Evolutionary conservation across 2,888 invertebrate genomes (phyloP), one percentile per base, ranked within the genome.

Genomic region (Lysandra bellargus): DNA sequence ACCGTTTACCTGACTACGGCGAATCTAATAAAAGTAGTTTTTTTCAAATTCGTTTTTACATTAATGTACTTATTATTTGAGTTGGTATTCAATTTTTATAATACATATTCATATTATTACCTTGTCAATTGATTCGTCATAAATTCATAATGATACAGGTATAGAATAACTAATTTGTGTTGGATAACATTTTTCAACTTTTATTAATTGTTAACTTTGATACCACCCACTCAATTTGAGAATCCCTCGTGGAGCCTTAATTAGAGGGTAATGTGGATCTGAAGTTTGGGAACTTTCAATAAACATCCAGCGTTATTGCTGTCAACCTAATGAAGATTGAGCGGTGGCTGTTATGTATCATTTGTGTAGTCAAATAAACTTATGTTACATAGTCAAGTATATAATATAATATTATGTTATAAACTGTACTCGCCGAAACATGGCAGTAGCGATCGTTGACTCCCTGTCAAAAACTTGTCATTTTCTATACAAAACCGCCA

Each of bases 241-340:
- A 30, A 64, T 30, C 30, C 64, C 33, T 7, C 12, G 30, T 30
- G 30, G 12, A 33, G 69, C 69, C 69, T 17, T 69, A 69, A 69
- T 69, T 69, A 69, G 33, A 37, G 33, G 69, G 69, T 33, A 69
- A 69, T 69, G 33, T 37, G 69, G 33, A 33, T 69, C 69, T 14
- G 69, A 69, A 69, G 69, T 69, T 69, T 37, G 69, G 37, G 9
- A 69, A 69, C 69, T 69, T 33, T 37, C 33, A 69, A 69, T 69
- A 69, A 69, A 69, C 69, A 69, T 69, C 12, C 33, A 4, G 30
- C 69, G 69, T 69, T 33, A 69, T 33, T 37, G 69, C 37, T 5
- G 69, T 69, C 69, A 69, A 69, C 69, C 69, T 69, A 69, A 69
- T 69, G 69, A 69, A 69, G 69, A 69, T 69, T 69, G 69, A 69